These are phyloP conservation scores for Plebejus melissa DNA, from an alignment of 2,888 invertebrate species.

Conservation along the genomic window DNA sequence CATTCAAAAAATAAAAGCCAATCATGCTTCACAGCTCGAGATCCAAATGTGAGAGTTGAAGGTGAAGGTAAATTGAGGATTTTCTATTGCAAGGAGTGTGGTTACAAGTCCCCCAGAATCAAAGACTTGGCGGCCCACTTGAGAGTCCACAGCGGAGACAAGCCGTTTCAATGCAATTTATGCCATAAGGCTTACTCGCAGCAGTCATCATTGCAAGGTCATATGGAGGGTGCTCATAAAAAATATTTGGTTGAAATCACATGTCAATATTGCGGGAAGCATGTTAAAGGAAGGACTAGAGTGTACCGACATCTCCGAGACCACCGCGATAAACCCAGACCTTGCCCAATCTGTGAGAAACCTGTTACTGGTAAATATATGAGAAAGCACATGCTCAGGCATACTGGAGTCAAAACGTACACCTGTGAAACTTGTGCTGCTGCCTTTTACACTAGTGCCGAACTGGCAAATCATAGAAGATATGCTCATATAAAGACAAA, in stretches of 20 bases:
- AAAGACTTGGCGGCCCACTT: conserved; percentile 54
- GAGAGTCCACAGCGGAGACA: conserved; percentile 53
- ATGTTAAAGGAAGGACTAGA: conserved; percentile 48
- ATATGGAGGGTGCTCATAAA: conserved; percentile 53
- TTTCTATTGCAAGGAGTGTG: conserved; percentile 53
- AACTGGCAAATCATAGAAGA: conserved; percentile 55
- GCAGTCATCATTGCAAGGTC: conserved; percentile 49
- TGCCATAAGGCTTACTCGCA: conserved; percentile 55
- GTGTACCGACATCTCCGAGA: conserved; percentile 51
- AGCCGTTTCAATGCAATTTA: conserved; percentile 52
- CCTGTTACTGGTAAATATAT: conserved; percentile 45
- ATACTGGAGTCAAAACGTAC: conserved; percentile 51
- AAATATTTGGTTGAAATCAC: conserved; percentile 48
- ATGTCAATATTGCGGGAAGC: conserved; percentile 61
- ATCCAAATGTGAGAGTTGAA: conserved; percentile 44
- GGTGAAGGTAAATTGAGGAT: conserved; percentile 50
- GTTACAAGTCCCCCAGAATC: conserved; percentile 47
- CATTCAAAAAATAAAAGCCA: conserved; percentile 43
- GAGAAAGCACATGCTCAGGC: conserved; percentile 52
- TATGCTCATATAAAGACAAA: conserved; percentile 47
- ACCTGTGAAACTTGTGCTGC: conserved; percentile 60
- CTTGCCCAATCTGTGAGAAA: conserved; percentile 52
- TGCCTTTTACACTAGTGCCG: conserved; percentile 53
- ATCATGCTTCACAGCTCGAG: conserved; percentile 42
- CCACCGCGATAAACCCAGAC: conserved; percentile 42